A percentile compares a stretch with the other conserved stretches of the same genome.
Evolutionary conservation across 23 tunicate genomes (phyloP).

Genomic region (Clavelina lepadiformis): DNA sequence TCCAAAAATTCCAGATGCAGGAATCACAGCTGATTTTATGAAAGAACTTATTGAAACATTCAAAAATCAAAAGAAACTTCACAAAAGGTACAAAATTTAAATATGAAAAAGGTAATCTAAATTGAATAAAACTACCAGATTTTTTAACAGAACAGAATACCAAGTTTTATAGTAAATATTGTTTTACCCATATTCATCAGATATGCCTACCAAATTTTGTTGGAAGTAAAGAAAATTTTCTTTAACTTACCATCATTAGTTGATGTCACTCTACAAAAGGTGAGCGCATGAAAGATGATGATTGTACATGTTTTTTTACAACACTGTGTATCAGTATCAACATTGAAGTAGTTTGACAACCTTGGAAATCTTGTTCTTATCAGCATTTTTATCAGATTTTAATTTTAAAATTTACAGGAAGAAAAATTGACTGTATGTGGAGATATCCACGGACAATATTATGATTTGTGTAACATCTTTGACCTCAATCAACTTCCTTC

Average conservation of each 20-base stretch:
- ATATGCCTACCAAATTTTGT: constrained; percentile 82
- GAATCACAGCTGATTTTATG: constrained; percentile 76
- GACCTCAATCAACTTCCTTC: constrained; percentile 87
- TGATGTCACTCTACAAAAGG: constrained; percentile 74
- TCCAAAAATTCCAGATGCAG: constrained; percentile 71
- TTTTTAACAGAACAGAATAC: background rate
- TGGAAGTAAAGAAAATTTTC: constrained; percentile 61
- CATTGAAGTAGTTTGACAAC: too few relatives aligned
- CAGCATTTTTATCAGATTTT: too few relatives aligned
- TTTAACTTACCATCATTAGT: constrained; percentile 56
- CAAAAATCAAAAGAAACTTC: constrained; percentile 71
- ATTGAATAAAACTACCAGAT: background rate
- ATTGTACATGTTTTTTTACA: too few relatives aligned
- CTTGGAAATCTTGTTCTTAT: too few relatives aligned
- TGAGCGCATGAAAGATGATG: too few relatives aligned
- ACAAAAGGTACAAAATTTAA: constrained; percentile 64
- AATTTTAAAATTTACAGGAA: too few relatives aligned
- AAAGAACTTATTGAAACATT: constrained; percentile 43
- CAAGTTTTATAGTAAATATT: constrained; percentile 1
- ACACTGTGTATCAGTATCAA: too few relatives aligned
- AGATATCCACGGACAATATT: constrained; percentile 96
- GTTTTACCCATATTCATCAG: too few relatives aligned
- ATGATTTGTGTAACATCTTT: constrained; percentile 86
- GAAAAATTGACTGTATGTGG: constrained; percentile 94
- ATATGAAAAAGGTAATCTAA: background rate